Conservation (phyloP, 2,113 vertebrate genomes). For the Daboia siamensis region DNA sequence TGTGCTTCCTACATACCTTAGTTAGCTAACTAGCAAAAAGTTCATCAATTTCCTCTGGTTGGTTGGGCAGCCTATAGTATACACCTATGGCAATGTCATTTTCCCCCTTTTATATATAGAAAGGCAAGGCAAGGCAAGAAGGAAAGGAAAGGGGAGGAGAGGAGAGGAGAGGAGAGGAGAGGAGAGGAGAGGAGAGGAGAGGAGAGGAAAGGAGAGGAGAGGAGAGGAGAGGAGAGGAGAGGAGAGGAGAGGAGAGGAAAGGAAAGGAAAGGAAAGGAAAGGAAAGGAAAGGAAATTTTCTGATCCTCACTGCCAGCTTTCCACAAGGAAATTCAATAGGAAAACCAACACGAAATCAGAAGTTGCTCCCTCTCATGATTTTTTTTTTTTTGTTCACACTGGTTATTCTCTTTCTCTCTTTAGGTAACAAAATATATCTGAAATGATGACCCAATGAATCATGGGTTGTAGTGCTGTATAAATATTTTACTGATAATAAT, state of each 20-base stretch:
- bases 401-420: background rate
- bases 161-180: too few relatives aligned
- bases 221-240: too few relatives aligned
- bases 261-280: too few relatives aligned
- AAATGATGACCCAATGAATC: background rate
- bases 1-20: too few relatives aligned
- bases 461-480: background rate
- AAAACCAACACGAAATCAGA: background rate
- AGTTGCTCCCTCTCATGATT: background rate
- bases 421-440: background rate
- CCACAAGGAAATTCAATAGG: background rate
- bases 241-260: too few relatives aligned
- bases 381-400: background rate
- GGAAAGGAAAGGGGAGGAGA: too few relatives aligned
- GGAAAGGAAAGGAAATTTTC: background rate
- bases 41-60: too few relatives aligned
- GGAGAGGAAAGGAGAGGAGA: background rate
- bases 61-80: too few relatives aligned
- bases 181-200: accelerated
- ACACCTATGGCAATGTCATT: too few relatives aligned
- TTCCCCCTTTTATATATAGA: too few relatives aligned
- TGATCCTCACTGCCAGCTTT: background rate
- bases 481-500: background rate
- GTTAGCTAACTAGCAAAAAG: too few relatives aligned
- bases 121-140: background rate